These are phyloP conservation scores for Nomada fabriciana DNA, from an alignment of 2,888 invertebrate genomes.

Conservation along the genomic window DNA sequence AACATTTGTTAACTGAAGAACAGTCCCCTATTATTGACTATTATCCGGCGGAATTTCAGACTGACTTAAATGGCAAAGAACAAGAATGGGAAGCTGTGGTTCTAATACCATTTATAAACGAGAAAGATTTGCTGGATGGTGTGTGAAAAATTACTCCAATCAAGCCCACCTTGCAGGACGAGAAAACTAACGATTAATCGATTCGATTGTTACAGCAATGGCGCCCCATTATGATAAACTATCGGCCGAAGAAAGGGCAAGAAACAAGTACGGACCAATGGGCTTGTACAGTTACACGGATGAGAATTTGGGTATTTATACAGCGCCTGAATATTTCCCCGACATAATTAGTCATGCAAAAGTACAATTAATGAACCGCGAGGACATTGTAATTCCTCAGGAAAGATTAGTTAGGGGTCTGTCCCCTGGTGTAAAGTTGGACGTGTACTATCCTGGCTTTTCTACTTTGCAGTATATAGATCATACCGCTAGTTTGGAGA, in stretches of 20 bases:
- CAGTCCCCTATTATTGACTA: conserved; percentile 94
- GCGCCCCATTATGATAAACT: conserved; percentile 88
- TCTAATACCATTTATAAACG: conserved; percentile 96
- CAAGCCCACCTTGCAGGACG: not conserved
- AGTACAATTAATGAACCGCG: conserved; percentile 85
- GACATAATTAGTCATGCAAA: conserved; percentile 86
- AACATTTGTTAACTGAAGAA: conserved; percentile 90
- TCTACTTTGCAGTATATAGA: conserved; percentile 95
- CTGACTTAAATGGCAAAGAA: conserved; percentile 97
- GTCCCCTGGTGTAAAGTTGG: conserved; percentile 88
- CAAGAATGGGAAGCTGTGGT: conserved; percentile 99
- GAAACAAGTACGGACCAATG: conserved; percentile 96
- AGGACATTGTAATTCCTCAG: conserved; percentile 87
- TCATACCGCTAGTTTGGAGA: conserved; percentile 87
- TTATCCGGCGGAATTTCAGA: conserved; percentile 95
- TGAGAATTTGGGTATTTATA: conserved; percentile 86
- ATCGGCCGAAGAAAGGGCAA: conserved; percentile 88
- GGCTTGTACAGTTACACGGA: conserved; percentile 89
- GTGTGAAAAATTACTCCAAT: not conserved
- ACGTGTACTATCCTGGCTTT: conserved; percentile 94
- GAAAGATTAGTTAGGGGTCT: conserved; percentile 89
- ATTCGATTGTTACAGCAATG: conserved; percentile 87
- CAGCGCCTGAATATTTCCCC: conserved; percentile 88
- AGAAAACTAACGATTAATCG: no score
- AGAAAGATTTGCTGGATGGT: conserved; percentile 85